Conservation (phyloP, 2,113 vertebrate species). For the Salvator merianae region DNA sequence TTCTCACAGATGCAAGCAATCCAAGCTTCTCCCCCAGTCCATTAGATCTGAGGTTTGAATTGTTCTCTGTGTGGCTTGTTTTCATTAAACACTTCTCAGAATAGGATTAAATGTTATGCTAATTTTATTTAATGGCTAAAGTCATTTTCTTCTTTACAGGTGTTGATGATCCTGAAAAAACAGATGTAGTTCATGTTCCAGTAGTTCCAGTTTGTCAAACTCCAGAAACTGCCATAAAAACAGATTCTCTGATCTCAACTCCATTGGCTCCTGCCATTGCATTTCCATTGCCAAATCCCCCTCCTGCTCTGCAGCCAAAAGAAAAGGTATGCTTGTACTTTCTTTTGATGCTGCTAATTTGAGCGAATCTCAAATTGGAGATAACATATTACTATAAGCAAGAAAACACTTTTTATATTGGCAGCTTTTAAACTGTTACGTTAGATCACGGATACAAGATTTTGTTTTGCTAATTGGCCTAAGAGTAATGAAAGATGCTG, state of each 20-base stretch:
- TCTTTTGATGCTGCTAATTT: not conserved
- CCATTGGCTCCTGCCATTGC: constrained; percentile 87
- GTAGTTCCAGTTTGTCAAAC: constrained; percentile 53
- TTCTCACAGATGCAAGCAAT: no score
- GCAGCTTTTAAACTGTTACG: not conserved
- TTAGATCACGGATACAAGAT: not conserved
- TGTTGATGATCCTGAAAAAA: constrained; percentile 74
- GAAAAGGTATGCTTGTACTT: constrained; percentile 70
- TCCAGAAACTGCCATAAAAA: constrained; percentile 54
- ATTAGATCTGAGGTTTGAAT: no score
- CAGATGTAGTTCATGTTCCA: constrained; percentile 56
- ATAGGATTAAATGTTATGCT: not conserved
- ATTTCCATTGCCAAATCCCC: constrained; percentile 86
- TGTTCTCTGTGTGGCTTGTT: not conserved
- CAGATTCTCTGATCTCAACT: constrained; percentile 75
- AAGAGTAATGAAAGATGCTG: not conserved
- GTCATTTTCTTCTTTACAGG: constrained; percentile 65
- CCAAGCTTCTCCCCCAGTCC: no score
- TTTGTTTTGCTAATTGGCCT: not conserved
- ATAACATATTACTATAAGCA: not conserved
- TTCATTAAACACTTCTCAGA: not conserved
- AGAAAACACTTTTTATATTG: not conserved
- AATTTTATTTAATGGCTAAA: no score
- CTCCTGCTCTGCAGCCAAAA: constrained; percentile 80
- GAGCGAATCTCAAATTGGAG: not conserved